These are phyloP conservation scores for Ametastegia equiseti DNA, from an alignment of 2,888 invertebrate genomes.

Conservation along the genomic window DNA sequence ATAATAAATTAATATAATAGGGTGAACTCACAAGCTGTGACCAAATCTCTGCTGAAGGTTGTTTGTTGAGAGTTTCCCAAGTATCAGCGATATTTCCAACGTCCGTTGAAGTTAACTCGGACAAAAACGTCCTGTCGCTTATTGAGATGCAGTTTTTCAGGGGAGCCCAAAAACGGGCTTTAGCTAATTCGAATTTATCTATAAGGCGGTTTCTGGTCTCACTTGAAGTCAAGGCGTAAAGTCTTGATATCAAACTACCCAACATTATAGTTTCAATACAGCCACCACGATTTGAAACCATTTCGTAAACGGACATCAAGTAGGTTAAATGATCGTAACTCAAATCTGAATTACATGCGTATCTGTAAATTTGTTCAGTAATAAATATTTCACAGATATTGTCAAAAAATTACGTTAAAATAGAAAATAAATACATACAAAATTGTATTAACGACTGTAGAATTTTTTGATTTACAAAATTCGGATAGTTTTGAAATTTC, in stretches of 20 bases:
- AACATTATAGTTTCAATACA: constrained; percentile 63
- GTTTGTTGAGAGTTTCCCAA: constrained; percentile 1
- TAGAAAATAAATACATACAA: constrained; percentile 17
- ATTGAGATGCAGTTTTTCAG: constrained; percentile 52
- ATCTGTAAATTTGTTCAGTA: not conserved
- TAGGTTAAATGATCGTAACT: constrained; percentile 65
- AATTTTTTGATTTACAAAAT: not conserved
- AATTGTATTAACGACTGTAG: constrained; percentile 17
- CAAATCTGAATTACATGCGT: constrained; percentile 59
- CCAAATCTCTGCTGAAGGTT: constrained; percentile 31
- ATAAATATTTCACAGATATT: not conserved
- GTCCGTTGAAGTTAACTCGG: not conserved
- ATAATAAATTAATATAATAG: not conserved
- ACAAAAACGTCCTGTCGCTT: constrained; percentile 35
- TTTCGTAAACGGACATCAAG: constrained; percentile 63
- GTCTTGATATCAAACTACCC: constrained; percentile 62
- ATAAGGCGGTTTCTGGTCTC: constrained; percentile 59
- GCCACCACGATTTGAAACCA: constrained; percentile 58
- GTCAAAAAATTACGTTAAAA: not conserved
- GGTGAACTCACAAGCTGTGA: constrained; percentile 2
- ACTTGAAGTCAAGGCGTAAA: constrained; percentile 64
- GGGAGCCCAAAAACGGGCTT: constrained; percentile 50
- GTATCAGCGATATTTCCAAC: constrained; percentile 9
- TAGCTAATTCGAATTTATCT: constrained; percentile 23
- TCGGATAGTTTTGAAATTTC: not conserved